Conservation (phyloP, 2,888 invertebrate species). For the Hermaeophaga mercurialis region DNA sequence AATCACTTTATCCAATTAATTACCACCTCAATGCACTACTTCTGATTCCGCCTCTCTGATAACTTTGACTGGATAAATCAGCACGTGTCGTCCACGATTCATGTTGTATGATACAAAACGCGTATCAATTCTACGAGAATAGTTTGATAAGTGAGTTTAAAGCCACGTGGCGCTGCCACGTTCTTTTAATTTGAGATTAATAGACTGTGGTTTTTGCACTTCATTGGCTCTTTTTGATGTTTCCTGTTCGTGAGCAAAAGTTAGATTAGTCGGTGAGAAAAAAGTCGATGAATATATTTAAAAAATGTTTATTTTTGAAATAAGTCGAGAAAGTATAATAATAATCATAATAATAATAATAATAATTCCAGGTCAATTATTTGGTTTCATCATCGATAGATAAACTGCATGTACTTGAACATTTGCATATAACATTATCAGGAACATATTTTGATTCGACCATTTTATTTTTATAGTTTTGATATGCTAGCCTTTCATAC, state of each 20-base stretch:
- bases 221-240: slow-evolving; percentile 1
- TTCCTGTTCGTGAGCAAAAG: neutral
- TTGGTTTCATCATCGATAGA: no score
- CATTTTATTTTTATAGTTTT: no score
- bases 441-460: no score
- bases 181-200: slow-evolving; percentile 41
- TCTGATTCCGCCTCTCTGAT: slow-evolving; percentile 12
- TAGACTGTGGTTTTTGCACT: slow-evolving; percentile 30
- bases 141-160: slow-evolving; percentile 28
- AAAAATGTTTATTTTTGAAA: no score
- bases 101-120: slow-evolving; percentile 13
- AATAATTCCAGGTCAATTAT: no score
- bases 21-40: slow-evolving; percentile 8
- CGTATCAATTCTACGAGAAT: slow-evolving; percentile 25
- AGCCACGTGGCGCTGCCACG: slow-evolving; percentile 38
- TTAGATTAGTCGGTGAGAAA: neutral
- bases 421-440: no score
- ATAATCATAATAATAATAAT: no score
- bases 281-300: neutral
- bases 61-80: slow-evolving; percentile 8
- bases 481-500: no score
- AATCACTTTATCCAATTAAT: slow-evolving; percentile 2
- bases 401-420: no score
- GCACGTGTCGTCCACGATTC: slow-evolving; percentile 19
- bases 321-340: no score